Conservation (phyloP, 2,888 invertebrate species). For the Mactromeris polynyma region DNA sequence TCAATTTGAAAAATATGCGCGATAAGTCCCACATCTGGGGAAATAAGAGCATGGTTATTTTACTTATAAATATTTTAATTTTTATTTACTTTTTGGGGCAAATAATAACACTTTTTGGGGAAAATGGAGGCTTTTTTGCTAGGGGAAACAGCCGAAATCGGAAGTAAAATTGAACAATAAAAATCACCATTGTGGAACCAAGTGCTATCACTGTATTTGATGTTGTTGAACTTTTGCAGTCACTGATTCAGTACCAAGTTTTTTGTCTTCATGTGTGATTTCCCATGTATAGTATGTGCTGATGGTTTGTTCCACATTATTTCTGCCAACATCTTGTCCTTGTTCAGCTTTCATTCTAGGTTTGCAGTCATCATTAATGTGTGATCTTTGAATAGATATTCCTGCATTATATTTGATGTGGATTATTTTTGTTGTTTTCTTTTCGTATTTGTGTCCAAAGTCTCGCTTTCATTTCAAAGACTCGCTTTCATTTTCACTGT, state of each 20-base stretch:
- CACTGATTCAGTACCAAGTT: neutral
- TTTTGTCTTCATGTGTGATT: neutral
- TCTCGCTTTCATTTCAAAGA: too few relatives aligned
- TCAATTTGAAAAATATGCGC: too few relatives aligned
- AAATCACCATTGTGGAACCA: neutral
- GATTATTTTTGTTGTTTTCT: neutral
- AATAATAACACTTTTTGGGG: too few relatives aligned
- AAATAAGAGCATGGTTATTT: too few relatives aligned
- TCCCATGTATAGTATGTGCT: neutral
- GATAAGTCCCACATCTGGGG: too few relatives aligned
- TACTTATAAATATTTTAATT: too few relatives aligned
- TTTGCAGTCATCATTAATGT: neutral
- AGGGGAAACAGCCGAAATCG: too few relatives aligned
- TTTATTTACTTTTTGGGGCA: too few relatives aligned
- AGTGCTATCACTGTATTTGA: neutral
- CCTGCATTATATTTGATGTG: neutral
- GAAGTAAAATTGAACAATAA: too few relatives aligned
- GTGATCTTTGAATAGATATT: neutral
- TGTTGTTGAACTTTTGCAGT: conserved; percentile 1
- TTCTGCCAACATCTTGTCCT: neutral
- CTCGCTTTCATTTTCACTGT: neutral
- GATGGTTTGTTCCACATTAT: neutral
- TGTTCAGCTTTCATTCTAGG: neutral
- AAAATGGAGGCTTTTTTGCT: too few relatives aligned
- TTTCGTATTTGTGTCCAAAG: neutral